Evolutionary conservation across 2,113 vertebrate genomes (phyloP), one percentile per base, ranked within the genome.

Genomic region (Dermatemys mawii): DNA sequence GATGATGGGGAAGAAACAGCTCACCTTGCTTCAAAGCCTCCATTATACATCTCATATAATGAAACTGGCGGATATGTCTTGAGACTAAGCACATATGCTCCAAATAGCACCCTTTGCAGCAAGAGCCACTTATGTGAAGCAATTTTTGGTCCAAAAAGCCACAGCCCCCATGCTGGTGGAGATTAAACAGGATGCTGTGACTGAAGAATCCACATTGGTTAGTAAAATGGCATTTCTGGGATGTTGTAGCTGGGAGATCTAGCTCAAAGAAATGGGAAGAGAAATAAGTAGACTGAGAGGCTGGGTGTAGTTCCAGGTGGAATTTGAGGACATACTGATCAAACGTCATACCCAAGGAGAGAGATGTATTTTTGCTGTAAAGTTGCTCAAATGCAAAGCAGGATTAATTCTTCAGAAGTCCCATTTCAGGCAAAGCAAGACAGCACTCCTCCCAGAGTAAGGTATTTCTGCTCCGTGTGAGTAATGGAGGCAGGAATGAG

Each of bases 131-230:
- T 63, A 63, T 63, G 60, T 49, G 0, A 29, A 85, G 78, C 60
- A 29, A 6, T 1, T 50, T 50, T 78, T 78, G 1, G 60, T 93
- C 90, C 13, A 44, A 41, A 24, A 79, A 83, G 92, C 38, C 1
- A 0, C 8, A 44, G 35, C 26, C 16, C 14, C 50, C 81, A 87
- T n/a, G 4, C 0, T 19, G n/a, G 1, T 1, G 29, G 53, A 60
- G 80, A 2, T 41, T 63, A 86, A 86, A 10, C 11, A 0, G 1
- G 0, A 0, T 55, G 60, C 35, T 67, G 60, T 67, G 60, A 67
- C 8, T 67, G 35, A 67, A 67, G 35, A 67, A 67, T 63, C 35
- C 35, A n/a, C 60, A 67, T 35, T 60, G 57, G n/a, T 73, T 22
- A 41, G 17, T 22, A 41, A 73, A 75, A 41, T 10, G 9, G 2